Base-by-base conservation (phyloP, 2,888 invertebrate genomes). In the Cotesia congregata region DNA sequence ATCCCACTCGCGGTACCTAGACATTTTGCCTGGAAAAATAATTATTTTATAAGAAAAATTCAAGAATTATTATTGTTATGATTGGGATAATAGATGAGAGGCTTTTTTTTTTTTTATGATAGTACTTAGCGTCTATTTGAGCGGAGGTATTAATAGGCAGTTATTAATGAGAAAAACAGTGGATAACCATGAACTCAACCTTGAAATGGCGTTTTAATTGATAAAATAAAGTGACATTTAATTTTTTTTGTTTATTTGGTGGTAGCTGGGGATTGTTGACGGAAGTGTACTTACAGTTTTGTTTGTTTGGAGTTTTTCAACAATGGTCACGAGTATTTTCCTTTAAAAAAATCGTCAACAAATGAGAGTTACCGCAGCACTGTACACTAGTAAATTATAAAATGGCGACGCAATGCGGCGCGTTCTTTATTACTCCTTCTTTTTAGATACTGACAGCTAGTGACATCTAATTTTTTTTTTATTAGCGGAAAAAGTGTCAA, bases 1-100 rank as follows among this genome's bases (percentile, higher is more conserved):
- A 88, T 95, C 95, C 95, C 96, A 95, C 89, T 96, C 96, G 82
- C 93, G 92, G 85, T 93, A 93, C 80, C 95, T 93, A 84, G 95
- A 94, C 94, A 94, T 94, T 30, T 20, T 65, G 9, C 9, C 50
- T 50, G 50, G 12, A 50, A 30, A 30, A 30, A 30, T 3, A 30
- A 30, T 30, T 30, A 30, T 30, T 30, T 30, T 2, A 30, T 3
- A 3, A 30, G 3, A 30, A 30, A 30, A 30, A 30, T 30, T 30
- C 3, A 3, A 30, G 30, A 3, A 30, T 30, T 30, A 30, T 30
- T 30, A 30, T 30, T 30, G 30, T 30, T 30, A 0, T 30, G 30
- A 30, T 30, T 30, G 30, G 30, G 30, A 30, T 30, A 30, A 30
- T 30, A 3, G 3, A 2, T 30, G 2, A 30, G 30, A 30, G 3